These are phyloP conservation scores for Pangasianodon gigas DNA, from an alignment of 2,113 vertebrate genomes.

Conservation along the genomic window DNA sequence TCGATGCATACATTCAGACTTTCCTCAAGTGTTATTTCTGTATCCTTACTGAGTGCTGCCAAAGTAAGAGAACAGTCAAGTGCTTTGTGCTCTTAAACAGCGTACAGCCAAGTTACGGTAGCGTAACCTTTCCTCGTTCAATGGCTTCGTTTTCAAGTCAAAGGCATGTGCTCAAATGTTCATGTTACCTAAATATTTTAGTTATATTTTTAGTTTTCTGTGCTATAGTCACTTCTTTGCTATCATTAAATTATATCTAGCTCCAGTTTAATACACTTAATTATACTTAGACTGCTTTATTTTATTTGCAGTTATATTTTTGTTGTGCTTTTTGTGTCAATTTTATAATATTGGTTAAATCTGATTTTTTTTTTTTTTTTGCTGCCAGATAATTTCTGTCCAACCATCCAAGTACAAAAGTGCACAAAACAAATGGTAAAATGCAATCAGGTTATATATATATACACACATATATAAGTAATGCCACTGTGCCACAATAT, in stretches of 20 bases:
- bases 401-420: constrained; percentile 55
- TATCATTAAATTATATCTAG: background rate
- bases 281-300: background rate
- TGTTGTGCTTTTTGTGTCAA: constrained; percentile 37
- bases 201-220: background rate
- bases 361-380: background rate
- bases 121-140: background rate
- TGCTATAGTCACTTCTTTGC: constrained; percentile 13
- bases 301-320: constrained; percentile 59
- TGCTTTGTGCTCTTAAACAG: constrained; percentile 54
- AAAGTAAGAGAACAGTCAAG: constrained; percentile 28
- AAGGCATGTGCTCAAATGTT: constrained; percentile 1
- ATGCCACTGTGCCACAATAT: constrained; percentile 56
- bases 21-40: background rate
- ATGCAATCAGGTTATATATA: constrained; percentile 52
- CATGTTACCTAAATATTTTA: constrained; percentile 4
- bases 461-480: constrained; percentile 36
- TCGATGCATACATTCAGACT: background rate
- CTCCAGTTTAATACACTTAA: background rate
- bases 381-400: constrained; percentile 43
- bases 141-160: constrained; percentile 34
- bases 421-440: constrained; percentile 62
- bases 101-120: background rate
- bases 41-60: background rate
- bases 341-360: constrained; percentile 36